A percentile compares a stretch with the other conserved stretches of the same genome.
Conservation (phyloP, 2,888 invertebrate species). For the Malthinus flaveolus region DNA sequence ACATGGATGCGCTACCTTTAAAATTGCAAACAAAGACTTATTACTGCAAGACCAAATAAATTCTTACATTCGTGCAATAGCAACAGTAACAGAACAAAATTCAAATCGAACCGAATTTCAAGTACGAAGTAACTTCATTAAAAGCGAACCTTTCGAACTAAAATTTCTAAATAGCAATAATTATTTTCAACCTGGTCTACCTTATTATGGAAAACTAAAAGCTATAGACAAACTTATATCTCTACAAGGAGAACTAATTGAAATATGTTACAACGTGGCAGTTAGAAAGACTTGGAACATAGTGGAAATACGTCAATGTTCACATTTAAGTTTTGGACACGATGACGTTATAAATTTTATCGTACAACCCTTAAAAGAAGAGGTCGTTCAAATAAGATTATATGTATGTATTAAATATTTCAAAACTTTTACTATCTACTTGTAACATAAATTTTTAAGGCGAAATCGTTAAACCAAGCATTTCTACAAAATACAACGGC, state of each 20-base stretch:
- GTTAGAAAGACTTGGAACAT: constrained; percentile 50
- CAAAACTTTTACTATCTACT: too few relatives aligned
- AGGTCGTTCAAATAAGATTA: constrained; percentile 47
- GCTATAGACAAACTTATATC: constrained; percentile 21
- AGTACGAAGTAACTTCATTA: constrained; percentile 61
- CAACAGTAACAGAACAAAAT: constrained; percentile 61
- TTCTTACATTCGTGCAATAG: constrained; percentile 47
- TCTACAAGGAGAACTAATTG: constrained; percentile 39
- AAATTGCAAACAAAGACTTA: constrained; percentile 39
- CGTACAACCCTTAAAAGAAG: constrained; percentile 47
- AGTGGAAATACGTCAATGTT: constrained; percentile 45
- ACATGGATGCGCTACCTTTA: constrained; percentile 47
- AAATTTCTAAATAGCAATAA: constrained; percentile 63
- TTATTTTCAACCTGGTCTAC: constrained; percentile 71
- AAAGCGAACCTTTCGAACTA: constrained; percentile 60
- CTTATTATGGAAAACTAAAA: constrained; percentile 64
- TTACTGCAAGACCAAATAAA: constrained; percentile 18
- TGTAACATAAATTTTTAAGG: constrained; percentile 38
- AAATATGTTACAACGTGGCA: constrained; percentile 51
- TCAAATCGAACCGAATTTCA: constrained; percentile 67
- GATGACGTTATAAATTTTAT: constrained; percentile 44
- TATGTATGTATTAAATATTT: constrained; percentile 41
- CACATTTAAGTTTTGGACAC: constrained; percentile 41
- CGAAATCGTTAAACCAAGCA: constrained; percentile 45
- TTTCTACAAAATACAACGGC: constrained; percentile 1